Percentiles rank a stretch among this genome's conserved stretches.
Conservation (phyloP, 2,797 vertebrate genomes). For the Dipus sagitta region DNA sequence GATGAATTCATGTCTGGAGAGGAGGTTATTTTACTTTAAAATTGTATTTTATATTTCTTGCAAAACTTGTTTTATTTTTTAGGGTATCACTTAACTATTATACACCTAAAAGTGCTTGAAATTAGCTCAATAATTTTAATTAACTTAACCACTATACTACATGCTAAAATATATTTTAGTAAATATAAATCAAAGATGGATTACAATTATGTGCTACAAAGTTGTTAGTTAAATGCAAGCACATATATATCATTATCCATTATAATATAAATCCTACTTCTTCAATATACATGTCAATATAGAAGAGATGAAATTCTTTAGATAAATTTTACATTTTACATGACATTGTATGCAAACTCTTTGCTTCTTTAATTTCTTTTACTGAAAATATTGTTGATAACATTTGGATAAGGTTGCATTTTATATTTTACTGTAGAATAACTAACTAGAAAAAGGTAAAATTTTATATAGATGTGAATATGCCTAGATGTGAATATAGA, state of each 20-base stretch:
- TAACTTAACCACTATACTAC: not conserved
- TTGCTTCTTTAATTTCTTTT: conserved; percentile 68
- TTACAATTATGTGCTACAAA: conserved; percentile 8
- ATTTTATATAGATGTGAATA: conserved; percentile 85
- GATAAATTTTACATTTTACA: conserved; percentile 75
- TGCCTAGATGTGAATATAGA: conserved; percentile 87
- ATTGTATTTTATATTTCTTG: conserved; percentile 33
- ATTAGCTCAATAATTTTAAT: conserved; percentile 12
- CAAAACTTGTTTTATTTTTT: conserved; percentile 2
- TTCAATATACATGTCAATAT: conserved; percentile 74
- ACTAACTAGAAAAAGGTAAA: conserved; percentile 84
- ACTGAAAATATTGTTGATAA: conserved; percentile 56
- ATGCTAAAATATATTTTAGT: not conserved
- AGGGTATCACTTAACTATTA: not conserved
- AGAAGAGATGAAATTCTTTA: conserved; percentile 63
- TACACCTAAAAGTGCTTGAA: not conserved
- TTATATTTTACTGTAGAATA: conserved; percentile 79
- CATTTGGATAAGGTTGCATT: conserved; percentile 80
- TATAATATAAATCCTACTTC: not conserved
- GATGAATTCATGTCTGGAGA: conserved; percentile 6
- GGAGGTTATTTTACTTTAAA: not conserved
- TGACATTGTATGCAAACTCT: conserved; percentile 63
- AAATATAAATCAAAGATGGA: conserved; percentile 5
- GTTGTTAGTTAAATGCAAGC: conserved; percentile 30
- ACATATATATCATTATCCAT: not conserved